Base-by-base conservation (phyloP, 2,888 invertebrate genomes). In the Sussaba pulchella region DNA sequence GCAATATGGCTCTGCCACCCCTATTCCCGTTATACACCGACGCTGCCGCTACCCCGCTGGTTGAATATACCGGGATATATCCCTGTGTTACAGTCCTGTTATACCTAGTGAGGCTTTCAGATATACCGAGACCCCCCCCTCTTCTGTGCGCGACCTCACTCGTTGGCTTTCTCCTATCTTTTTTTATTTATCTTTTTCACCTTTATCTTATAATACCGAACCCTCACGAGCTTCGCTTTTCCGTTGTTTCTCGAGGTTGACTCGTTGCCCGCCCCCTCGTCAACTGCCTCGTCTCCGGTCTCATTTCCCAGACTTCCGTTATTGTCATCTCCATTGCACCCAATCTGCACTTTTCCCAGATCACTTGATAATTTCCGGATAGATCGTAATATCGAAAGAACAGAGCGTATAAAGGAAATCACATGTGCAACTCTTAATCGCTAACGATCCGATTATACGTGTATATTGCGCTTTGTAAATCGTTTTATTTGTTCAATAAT, bases 51-150 rank as follows among this genome's bases (percentile, higher is more conserved):
- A 64, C 43, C 63, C 19, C 47, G 45, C 21, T 36, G n/a, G 21
- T 43, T 24, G 63, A 24, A 63, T 64, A 71, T 63, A 50, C 43
- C 31, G 21, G 41, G 24, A 54, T 43, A 70, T n/a, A 70, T 61
- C 43, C 2, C 4, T 39, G 17, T 39, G 61, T 41, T 21, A 41
- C 10, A 41, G 19, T 39, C 39, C 19, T 41, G 39, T 39, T 61
- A 61, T 21, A 14, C 61, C 17, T 12, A 39, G 21, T 21, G n/a
- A 61, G 19, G 41, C 39, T n/a, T 12, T 39, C 21, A 41, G 19
- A 61, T 41, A 39, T 4, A n/a, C 21, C 21, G 12, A 8, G n/a
- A n/a, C 12, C 19, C 41, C n/a, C 61, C n/a, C 26, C 24, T 57
- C 31, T 31, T 31, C 31, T 14, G 24, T 14, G 24, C 12, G 17